Percentiles rank a stretch among this genome's conserved stretches.
Conservation (phyloP, 2,113 vertebrate genomes). For the Glaucidium brasilianum region DNA sequence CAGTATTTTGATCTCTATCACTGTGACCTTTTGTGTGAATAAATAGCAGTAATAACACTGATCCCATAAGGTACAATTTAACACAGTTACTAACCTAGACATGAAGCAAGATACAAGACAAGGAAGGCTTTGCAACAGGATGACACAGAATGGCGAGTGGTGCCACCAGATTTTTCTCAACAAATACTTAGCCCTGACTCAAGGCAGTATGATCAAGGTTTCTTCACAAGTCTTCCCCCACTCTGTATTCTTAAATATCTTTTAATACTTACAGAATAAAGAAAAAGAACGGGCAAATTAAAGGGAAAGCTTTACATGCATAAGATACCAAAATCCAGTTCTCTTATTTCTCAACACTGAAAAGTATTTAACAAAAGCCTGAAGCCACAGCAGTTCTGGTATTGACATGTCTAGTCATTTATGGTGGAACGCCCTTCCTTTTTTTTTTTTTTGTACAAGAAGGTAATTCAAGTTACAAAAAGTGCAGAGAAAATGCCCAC, state of each 20-base stretch:
- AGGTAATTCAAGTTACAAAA: fast-evolving
- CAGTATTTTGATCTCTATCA: neutral
- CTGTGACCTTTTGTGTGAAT: neutral
- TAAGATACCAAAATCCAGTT: neutral
- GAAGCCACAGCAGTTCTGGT: neutral
- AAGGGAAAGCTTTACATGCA: neutral
- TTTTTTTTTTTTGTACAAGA: neutral
- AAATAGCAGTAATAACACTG: neutral
- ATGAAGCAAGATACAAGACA: neutral
- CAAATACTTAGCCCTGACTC: neutral
- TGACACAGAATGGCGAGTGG: neutral
- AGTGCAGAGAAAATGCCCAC: neutral
- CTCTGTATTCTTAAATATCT: neutral
- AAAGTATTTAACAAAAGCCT: neutral
- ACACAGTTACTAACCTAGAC: neutral
- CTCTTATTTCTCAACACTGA: neutral
- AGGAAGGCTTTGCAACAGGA: neutral
- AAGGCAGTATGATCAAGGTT: neutral
- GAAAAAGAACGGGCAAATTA: neutral
- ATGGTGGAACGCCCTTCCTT: fast-evolving
- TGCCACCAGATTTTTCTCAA: neutral
- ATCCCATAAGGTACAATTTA: neutral
- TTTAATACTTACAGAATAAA: neutral
- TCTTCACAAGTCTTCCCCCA: neutral
- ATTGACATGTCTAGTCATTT: neutral